Evolutionary conservation across 1,140 invertebrate species (phyloP), one percentile per base, ranked within the genome.

Genomic region (Cecropterus lyciades): DNA sequence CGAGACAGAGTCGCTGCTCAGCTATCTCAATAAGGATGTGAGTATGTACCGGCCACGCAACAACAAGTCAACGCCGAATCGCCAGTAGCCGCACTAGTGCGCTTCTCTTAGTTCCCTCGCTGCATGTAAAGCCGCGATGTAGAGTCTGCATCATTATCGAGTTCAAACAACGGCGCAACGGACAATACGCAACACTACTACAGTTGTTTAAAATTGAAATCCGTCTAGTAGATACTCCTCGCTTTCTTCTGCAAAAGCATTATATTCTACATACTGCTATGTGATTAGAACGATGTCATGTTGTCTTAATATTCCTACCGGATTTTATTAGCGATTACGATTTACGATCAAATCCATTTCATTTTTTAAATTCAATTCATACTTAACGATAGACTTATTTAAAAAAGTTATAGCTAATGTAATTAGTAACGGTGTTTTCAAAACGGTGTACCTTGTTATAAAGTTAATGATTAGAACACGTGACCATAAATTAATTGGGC

Each of bases 21-120:
- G 97, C 87, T 99, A 99, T 94, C 94, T 99, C 72, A 98, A 98
- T 93, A 98, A 98, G 94, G 98, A 99, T 89, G 96, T 97, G 93
- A 95, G 95, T 94, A 92, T 91, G 88, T 91, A 90, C 87, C 86
- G 78, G 59, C 53, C 51, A 73, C 77, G 49, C 43, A 45, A 45
- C 40, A 53, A 49, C 13, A 33, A 40, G 46, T 60, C 48, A n/a
- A 33, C 53, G 20, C 42, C 17, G 37, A 56, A 14, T 20, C 13
- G 14, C 9, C 15, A 1, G 53, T 56, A 56, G 52, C n/a, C 15
- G 63, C 53, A 24, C 17, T 65, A 13, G 10, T 52, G 11, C 37
- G 40, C 16, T 11, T 40, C 37, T 55, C 53, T 45, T 20, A 17
- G 11, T 7, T 14, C 42, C 17, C 53, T 20, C 14, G 53, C 53